Base-by-base conservation (phyloP, 64 coral and sea anemone species). In the Montipora efflorescens region DNA sequence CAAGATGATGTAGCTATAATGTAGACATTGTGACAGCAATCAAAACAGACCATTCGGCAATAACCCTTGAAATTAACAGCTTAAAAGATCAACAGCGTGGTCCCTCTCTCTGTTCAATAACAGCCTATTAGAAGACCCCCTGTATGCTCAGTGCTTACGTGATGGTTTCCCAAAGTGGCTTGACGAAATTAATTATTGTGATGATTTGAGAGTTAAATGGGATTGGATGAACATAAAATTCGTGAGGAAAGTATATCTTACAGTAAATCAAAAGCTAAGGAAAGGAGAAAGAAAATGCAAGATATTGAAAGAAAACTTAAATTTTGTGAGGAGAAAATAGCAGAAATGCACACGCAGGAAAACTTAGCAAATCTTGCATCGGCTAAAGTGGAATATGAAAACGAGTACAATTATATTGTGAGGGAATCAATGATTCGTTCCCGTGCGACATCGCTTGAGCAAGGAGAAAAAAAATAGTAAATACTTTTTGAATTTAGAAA, bases 1-100 rank as follows among this genome's bases (percentile, higher is more conserved):
- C 90, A 92, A 74, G 80, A 92, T 0, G 90, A 84, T 13, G 59
- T n/a, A n/a, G n/a, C n/a, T n/a, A n/a, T 93, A 5, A 51, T 19
- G 59, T 55, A 16, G 46, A 93, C 4, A 76, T 93, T 1, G 51
- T 86, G 14, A 76, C 91, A 16, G 69, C 91, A 9, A 88, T 7
- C 9, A 55, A 55, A 55, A 55, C 52, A 55, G 52, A 55, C 5
- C 52, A 55, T 55, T 55, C 52, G 77, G 81, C 90, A 55, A 92
- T 85, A 58, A 59, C 44, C 8, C 22, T 92, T 16, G 23, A 66
- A 20, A 67, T 93, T 52, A 79, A 93, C 7, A 93, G 76, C 46
- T 14, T 88, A 46, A 67, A 87, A 70, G 47, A 49, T 21, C 44
- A 58, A 18, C 78, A 87, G 25, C 36, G 44, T 9, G 92, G 91